Base-by-base conservation (phyloP, 2,113 vertebrate genomes). In the Hemicordylus capensis region DNA sequence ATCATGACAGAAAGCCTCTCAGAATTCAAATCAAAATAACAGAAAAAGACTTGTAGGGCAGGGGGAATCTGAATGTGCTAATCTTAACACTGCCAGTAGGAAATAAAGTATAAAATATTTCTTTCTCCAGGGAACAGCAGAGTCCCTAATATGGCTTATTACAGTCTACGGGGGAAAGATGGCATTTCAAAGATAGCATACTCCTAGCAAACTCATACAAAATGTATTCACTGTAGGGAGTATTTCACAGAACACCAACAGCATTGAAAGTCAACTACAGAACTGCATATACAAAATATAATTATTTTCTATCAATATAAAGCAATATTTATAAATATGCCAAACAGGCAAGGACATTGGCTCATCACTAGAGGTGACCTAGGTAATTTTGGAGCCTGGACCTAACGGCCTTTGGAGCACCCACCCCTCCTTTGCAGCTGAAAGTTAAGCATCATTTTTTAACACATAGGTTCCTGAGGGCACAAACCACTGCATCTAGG, bases 71-170 rank as follows among this genome's bases (percentile, higher is more conserved):
- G 22, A 79, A 87, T 64, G 1, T 42, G 9, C 31, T 74, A 75
- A 79, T 26, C 19, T 0, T 39, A 61, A 51, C 1, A 75, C 80
- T 81, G 31, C 22, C 1, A 26, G 31, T 54, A 48, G 15, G 17
- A 42, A 4, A 44, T 0, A 70, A 70, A 69, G 48, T 56, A 81
- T 69, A n/a, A n/a, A n/a, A n/a, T 6, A 17, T 83, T 48, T 72
- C 51, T 7, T 73, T 61, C 81, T 75, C 74, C n/a, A 90, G n/a
- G 24, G 81, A 39, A 8, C 51, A 85, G 15, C 10, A 87, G 44
- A 73, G 39, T 74, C 56, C 58, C 72, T 61, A 4, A 44, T 2
- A 59, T 3, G 0, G 67, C 20, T 54, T 84, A 81, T 15, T 26
- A 54, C 51, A 6, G 76, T 74, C 54, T 39, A 58, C 11, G 70